phyloP scores from a whole-genome alignment of 2,888 invertebrate genomes.

The Acanthosoma haemorrhoidale region DNA sequence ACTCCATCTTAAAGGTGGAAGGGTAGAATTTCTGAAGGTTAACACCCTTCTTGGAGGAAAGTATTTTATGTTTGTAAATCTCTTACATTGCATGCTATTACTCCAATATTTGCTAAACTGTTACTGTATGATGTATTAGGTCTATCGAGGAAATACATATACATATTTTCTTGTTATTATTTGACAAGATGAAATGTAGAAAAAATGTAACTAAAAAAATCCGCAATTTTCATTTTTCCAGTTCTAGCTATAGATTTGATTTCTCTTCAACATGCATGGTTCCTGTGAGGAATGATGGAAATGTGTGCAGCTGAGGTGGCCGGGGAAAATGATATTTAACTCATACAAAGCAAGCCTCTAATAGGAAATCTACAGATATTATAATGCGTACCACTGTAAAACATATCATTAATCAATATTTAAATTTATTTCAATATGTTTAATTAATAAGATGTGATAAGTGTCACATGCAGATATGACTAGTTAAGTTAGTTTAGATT shows the following conservation, averaged over 20 bases:
- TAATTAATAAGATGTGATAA: background rate
- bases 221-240: background rate
- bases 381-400: background rate
- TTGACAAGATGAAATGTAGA: too few species aligned
- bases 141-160: too few species aligned
- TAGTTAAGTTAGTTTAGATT: too few species aligned
- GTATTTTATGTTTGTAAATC: too few species aligned
- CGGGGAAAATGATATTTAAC: constrained; percentile 12
- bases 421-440: background rate
- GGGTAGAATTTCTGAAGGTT: too few species aligned
- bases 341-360: constrained; percentile 20
- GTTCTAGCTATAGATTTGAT: background rate
- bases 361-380: background rate
- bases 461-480: background rate
- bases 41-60: too few species aligned
- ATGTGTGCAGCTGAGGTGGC: constrained; percentile 26
- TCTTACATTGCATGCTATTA: too few species aligned
- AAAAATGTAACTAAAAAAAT: background rate
- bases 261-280: constrained; percentile 15
- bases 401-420: background rate
- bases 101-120: too few species aligned
- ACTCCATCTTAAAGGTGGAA: too few species aligned
- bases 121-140: too few species aligned
- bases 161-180: too few species aligned
- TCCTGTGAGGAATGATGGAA: constrained; percentile 19